Conservation (phyloP, 1,140 invertebrate species). For the Heliconius hewitsoni region DNA sequence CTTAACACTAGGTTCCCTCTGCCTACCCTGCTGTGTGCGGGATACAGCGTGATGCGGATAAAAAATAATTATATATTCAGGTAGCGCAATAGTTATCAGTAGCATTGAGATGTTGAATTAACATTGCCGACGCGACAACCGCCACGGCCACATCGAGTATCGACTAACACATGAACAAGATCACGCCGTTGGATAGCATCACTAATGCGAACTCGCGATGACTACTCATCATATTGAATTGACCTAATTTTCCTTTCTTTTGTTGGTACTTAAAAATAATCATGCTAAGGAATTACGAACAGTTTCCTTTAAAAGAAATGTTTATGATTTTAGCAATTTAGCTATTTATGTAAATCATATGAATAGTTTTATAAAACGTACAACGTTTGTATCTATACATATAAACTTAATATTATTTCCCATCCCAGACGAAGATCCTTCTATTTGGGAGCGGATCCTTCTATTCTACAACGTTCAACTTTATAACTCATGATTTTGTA, state of each 20-base stretch:
- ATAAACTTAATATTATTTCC: too few relatives aligned
- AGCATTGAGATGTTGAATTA: slow-evolving; percentile 66
- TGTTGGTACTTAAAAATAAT: neutral
- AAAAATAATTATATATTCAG: slow-evolving; percentile 55
- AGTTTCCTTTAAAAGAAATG: too few relatives aligned
- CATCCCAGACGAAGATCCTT: neutral
- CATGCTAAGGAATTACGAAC: too few relatives aligned
- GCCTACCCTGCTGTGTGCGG: too few relatives aligned
- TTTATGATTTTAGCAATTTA: too few relatives aligned
- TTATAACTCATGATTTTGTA: neutral
- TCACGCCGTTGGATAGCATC: slow-evolving; percentile 30
- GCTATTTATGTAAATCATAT: too few relatives aligned
- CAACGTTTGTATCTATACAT: too few relatives aligned
- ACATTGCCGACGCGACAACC: slow-evolving; percentile 68
- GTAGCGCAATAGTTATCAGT: slow-evolving; percentile 51
- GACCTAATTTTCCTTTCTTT: neutral
- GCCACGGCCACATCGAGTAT: slow-evolving; percentile 59
- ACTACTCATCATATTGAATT: slow-evolving; percentile 1
- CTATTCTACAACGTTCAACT: neutral
- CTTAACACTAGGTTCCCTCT: too few relatives aligned
- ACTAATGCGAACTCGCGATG: slow-evolving; percentile 22
- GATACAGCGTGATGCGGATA: too few relatives aligned
- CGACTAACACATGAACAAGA: slow-evolving; percentile 21
- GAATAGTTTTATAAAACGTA: too few relatives aligned
- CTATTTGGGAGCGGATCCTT: neutral